A percentile compares a stretch with the other conserved stretches of the same genome.
phyloP scores from a whole-genome alignment of 2,797 vertebrate genomes.

The Gila robusta region DNA sequence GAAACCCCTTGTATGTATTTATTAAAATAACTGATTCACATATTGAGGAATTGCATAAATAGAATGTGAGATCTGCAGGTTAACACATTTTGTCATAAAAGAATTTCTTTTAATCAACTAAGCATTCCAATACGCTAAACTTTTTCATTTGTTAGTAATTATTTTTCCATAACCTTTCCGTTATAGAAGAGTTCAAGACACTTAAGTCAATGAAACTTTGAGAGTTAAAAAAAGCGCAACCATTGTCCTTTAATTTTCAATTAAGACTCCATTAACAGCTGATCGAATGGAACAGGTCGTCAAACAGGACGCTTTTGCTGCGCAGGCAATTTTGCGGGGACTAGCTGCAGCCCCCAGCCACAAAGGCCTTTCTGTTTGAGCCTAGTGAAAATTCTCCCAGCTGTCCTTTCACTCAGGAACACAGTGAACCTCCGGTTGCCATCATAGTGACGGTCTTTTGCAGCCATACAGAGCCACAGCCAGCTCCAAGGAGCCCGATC shows the following conservation, averaged over 20 bases:
- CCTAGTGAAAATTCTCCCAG: constrained; percentile 86
- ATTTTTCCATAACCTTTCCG: neutral
- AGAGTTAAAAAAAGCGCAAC: constrained; percentile 54
- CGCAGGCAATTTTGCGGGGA: constrained; percentile 77
- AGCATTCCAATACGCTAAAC: neutral
- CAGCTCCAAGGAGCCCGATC: constrained; percentile 83
- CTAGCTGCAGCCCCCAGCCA: constrained; percentile 78
- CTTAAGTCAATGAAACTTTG: constrained; percentile 16
- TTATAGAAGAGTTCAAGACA: neutral
- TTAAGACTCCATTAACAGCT: constrained; percentile 74
- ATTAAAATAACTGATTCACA: neutral
- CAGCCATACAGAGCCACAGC: constrained; percentile 79
- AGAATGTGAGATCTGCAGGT: neutral
- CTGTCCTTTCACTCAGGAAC: constrained; percentile 86
- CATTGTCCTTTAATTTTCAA: constrained; percentile 70
- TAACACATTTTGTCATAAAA: neutral
- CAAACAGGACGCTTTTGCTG: constrained; percentile 80
- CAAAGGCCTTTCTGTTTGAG: constrained; percentile 87
- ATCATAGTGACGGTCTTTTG: constrained; percentile 84
- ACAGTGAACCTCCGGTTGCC: constrained; percentile 88
- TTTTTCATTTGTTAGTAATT: neutral
- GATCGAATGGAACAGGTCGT: constrained; percentile 74
- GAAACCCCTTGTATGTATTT: neutral
- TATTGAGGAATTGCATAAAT: neutral
- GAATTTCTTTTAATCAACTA: neutral